Evolutionary conservation across 2,113 vertebrate species (phyloP).

Genomic region (Acanthochromis polyacanthus): DNA sequence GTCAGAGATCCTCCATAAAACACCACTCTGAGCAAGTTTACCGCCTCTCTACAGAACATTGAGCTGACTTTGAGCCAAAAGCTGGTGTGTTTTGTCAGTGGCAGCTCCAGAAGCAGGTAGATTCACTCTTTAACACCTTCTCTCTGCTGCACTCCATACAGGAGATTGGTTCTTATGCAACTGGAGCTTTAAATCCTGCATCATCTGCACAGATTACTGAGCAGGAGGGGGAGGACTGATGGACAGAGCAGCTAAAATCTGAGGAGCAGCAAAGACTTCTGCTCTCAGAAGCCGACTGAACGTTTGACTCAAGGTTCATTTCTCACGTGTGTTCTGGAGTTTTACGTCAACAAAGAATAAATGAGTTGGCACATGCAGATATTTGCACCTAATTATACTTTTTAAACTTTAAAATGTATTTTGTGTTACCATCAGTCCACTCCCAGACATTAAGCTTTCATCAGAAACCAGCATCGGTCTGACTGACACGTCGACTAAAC

Average conservation of each 20-base stretch:
- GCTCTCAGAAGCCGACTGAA: too few relatives aligned
- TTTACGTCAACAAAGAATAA: too few relatives aligned
- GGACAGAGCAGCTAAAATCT: conserved; percentile 17
- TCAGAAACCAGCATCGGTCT: too few relatives aligned
- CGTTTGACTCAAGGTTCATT: background rate
- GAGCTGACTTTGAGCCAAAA: background rate
- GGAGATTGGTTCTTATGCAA: conserved; percentile 49
- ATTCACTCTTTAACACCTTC: conserved; percentile 31
- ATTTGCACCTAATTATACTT: too few relatives aligned
- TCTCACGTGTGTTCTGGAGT: background rate
- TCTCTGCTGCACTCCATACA: conserved; percentile 38
- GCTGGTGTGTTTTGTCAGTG: background rate
- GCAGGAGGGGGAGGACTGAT: background rate
- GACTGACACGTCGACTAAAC: too few relatives aligned
- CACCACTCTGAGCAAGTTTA: too few relatives aligned
- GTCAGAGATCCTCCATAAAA: too few relatives aligned
- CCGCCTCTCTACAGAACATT: too few relatives aligned
- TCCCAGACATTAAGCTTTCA: too few relatives aligned
- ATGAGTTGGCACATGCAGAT: too few relatives aligned
- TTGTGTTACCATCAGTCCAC: too few relatives aligned
- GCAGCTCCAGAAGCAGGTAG: background rate
- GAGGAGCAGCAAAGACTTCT: background rate
- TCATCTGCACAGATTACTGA: conserved; percentile 36
- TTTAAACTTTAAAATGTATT: too few relatives aligned
- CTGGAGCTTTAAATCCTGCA: conserved; percentile 37